These are phyloP conservation scores for Xenentodon cancila DNA, from an alignment of 2,797 vertebrate species.

Conservation along the genomic window DNA sequence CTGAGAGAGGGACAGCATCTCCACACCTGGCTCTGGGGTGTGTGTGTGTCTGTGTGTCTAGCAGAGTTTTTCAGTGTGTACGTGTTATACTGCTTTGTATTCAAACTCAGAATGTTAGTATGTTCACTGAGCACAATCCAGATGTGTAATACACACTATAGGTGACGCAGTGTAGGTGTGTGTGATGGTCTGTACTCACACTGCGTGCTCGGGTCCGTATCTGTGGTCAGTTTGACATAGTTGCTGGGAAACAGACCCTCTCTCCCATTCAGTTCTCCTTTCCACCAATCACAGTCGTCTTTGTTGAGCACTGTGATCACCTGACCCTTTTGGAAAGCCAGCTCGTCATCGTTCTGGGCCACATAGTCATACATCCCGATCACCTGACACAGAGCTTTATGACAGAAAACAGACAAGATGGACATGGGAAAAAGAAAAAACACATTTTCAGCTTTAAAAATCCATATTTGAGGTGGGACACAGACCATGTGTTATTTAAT, in stretches of 20 bases:
- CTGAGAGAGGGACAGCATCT: constrained; percentile 70
- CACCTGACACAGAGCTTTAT: constrained; percentile 92
- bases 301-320: constrained; percentile 96
- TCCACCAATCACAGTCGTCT: constrained; percentile 99
- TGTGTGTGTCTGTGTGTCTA: constrained; percentile 51
- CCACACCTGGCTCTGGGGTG: constrained; percentile 73
- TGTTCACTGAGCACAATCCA: constrained; percentile 23
- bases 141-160: constrained; percentile 11
- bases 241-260: constrained; percentile 98
- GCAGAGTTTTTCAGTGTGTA: constrained; percentile 10
- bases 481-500: no score
- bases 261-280: constrained; percentile 93
- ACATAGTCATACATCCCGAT: constrained; percentile 99
- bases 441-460: not conserved
- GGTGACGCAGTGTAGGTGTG: constrained; percentile 4
- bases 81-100: constrained; percentile 18
- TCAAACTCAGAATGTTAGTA: constrained; percentile 34
- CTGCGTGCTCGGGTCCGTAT: constrained; percentile 98
- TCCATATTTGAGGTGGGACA: not conserved
- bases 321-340: constrained; percentile 97
- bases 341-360: constrained; percentile 97
- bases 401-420: constrained; percentile 24
- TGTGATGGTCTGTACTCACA: constrained; percentile 88
- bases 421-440: not conserved
- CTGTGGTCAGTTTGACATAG: constrained; percentile 97